Evolutionary conservation across 2,888 invertebrate species (phyloP), one percentile per base, ranked within the genome.

Genomic region (Sinhomidia bicolor): DNA sequence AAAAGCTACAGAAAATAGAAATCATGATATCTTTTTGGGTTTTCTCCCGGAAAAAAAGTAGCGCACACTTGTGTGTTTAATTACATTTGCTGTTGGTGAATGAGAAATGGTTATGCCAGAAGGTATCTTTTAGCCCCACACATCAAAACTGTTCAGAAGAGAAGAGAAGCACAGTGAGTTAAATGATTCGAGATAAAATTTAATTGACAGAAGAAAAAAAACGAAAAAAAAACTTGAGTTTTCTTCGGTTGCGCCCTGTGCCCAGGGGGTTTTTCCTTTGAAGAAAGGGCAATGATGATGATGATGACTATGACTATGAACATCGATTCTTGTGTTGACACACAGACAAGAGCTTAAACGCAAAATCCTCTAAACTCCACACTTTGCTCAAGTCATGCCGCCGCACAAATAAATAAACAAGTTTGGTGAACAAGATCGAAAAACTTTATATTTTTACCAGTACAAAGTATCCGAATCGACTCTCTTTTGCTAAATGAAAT

Each of bases 1-100:
- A 10, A 4, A 32, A 32, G 32, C 62, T 65, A 65, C 32, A 65
- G 4, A 32, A 29, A n/a, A n/a, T 14, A 26, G 23, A 41, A 17
- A 44, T 4, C 7, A 9, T 79, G 12, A 36, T 14, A 4, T 41
- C 60, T 41, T 80, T 44, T 23, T 44, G 17, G 41, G 17, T 71
- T 71, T 23, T 47, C 71, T 57, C 20, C 1, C 23, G 60, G n/a
- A n/a, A n/a, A n/a, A n/a, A n/a, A n/a, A n/a, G 71, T 71, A 71
- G 71, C 44, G 71, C 71, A 71, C 71, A 57, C 60, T 41, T n/a
- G n/a, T 47, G 81, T 26, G 68, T 65, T 81, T 81, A 81, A 81
- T 81, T 81, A 82, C n/a, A 29, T 62, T 44, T 78, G 78, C 54
- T 12, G n/a, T 54, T 29, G 71, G 41, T 47, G 20, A 14, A 71